These are phyloP conservation scores for Seison nebaliae DNA, from an alignment of 1,140 invertebrate genomes.

Conservation along the genomic window DNA sequence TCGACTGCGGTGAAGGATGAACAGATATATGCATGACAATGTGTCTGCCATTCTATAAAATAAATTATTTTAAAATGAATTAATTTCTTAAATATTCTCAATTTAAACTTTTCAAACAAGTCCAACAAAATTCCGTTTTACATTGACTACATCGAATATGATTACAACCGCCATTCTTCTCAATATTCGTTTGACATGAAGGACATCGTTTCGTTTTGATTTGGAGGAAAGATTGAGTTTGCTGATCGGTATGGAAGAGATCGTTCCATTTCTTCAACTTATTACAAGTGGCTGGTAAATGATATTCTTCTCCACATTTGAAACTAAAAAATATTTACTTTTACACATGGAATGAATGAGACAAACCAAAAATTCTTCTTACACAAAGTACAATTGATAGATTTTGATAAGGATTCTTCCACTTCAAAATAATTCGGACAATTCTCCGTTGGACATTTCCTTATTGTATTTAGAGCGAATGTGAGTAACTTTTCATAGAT, in stretches of 20 bases:
- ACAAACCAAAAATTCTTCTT: too few relatives aligned
- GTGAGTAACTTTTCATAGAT: too few relatives aligned
- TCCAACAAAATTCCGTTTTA: slow-evolving; percentile 92
- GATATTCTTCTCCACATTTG: slow-evolving; percentile 76
- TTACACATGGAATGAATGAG: too few relatives aligned
- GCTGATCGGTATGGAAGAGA: slow-evolving; percentile 94
- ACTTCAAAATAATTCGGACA: too few relatives aligned
- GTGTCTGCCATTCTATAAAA: not conserved
- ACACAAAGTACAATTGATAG: too few relatives aligned
- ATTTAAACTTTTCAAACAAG: slow-evolving; percentile 34
- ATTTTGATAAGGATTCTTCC: too few relatives aligned
- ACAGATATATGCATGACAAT: too few relatives aligned
- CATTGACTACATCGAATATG: slow-evolving; percentile 98
- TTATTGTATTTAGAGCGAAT: too few relatives aligned
- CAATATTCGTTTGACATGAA: slow-evolving; percentile 94
- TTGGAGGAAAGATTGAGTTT: slow-evolving; percentile 94
- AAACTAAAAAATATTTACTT: slow-evolving; percentile 39
- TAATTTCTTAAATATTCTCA: slow-evolving; percentile 23
- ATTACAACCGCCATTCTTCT: slow-evolving; percentile 97
- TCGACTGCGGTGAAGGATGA: too few relatives aligned
- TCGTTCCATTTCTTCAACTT: slow-evolving; percentile 89
- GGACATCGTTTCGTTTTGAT: slow-evolving; percentile 89
- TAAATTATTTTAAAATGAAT: slow-evolving; percentile 1
- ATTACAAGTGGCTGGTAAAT: slow-evolving; percentile 81
- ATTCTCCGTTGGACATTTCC: too few relatives aligned